A percentile compares a stretch with the other conserved stretches of the same genome.
Evolutionary conservation across 53 echinoderm and acorn worm genomes (phyloP).

Genomic region (Holothuria leucospilota): DNA sequence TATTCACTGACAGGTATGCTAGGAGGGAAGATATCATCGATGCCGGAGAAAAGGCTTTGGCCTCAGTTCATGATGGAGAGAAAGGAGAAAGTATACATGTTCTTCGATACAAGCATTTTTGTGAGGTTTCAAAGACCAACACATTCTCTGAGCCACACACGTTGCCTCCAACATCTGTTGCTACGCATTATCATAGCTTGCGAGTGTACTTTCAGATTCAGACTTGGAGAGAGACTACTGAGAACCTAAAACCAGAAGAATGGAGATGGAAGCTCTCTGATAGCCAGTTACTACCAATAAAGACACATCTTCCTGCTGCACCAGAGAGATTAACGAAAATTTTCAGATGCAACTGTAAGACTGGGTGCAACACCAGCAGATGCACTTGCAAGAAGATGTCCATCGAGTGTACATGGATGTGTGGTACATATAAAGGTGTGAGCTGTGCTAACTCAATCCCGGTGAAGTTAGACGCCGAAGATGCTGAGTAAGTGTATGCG

Average conservation of each 20-base stretch:
- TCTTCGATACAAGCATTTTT: conserved; percentile 46
- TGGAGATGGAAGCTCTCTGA: conserved; percentile 62
- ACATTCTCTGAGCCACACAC: conserved; percentile 49
- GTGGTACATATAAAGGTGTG: conserved; percentile 31
- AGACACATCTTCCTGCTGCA: conserved; percentile 54
- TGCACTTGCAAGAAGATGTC: conserved; percentile 60
- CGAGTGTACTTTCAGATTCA: conserved; percentile 57
- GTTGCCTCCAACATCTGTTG: conserved; percentile 71
- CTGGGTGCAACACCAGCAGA: conserved; percentile 33
- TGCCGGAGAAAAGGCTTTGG: conserved; percentile 59
- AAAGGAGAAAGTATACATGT: conserved; percentile 48
- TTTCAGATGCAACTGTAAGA: not conserved
- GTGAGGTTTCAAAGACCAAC: conserved; percentile 57
- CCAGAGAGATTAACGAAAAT: conserved; percentile 46
- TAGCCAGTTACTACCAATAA: conserved; percentile 48
- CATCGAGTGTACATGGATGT: not conserved
- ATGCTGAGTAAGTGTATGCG: too few relatives aligned
- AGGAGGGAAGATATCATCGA: conserved; percentile 56
- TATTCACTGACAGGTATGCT: conserved; percentile 46
- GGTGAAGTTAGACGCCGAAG: too few relatives aligned
- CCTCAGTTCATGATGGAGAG: conserved; percentile 40
- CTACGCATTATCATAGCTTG: conserved; percentile 66
- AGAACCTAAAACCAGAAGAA: conserved; percentile 51
- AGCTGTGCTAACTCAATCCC: conserved; percentile 51
- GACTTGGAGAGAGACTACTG: not conserved